These are phyloP conservation scores for Ditula angustiorana DNA, from an alignment of 2,888 invertebrate species.

Conservation along the genomic window DNA sequence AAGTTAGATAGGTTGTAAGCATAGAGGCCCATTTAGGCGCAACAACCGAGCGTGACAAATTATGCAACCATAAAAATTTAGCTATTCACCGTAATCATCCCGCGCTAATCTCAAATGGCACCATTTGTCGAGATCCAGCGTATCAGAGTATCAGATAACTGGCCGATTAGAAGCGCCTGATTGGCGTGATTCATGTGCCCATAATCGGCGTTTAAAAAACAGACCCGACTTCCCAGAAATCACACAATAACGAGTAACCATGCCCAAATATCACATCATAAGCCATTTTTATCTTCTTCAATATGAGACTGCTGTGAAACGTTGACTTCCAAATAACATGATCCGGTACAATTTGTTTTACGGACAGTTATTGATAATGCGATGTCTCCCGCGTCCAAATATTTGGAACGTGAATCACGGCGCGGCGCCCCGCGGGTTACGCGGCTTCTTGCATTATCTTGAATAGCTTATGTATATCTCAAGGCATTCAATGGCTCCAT, in stretches of 20 bases:
- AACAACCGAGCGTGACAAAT: slow-evolving; percentile 28
- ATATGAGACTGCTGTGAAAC: background rate
- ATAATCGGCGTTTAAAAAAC: slow-evolving; percentile 25
- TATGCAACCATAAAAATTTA: slow-evolving; percentile 24
- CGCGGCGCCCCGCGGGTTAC: slow-evolving; percentile 14
- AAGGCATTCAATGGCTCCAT: slow-evolving; percentile 3
- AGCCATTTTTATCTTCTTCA: background rate
- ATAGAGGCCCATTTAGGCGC: slow-evolving; percentile 2
- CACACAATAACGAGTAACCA: slow-evolving; percentile 10
- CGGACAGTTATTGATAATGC: slow-evolving; percentile 30
- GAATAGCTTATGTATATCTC: slow-evolving; percentile 17
- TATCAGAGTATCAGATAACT: slow-evolving; percentile 22
- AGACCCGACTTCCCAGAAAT: slow-evolving; percentile 15
- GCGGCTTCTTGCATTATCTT: slow-evolving; percentile 23
- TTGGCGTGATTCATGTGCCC: slow-evolving; percentile 27
- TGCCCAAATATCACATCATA: slow-evolving; percentile 5
- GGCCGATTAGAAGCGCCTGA: slow-evolving; percentile 24
- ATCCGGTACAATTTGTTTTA: slow-evolving; percentile 14
- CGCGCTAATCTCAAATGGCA: slow-evolving; percentile 29
- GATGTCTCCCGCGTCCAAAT: slow-evolving; percentile 19
- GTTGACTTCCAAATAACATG: slow-evolving; percentile 2
- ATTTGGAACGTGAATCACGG: slow-evolving; percentile 34
- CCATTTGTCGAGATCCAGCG: slow-evolving; percentile 34
- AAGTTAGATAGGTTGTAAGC: slow-evolving; percentile 21
- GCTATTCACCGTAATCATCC: slow-evolving; percentile 35